Evolutionary conservation across 2,888 invertebrate genomes (phyloP).

Genomic region (Lydus trimaculatus): DNA sequence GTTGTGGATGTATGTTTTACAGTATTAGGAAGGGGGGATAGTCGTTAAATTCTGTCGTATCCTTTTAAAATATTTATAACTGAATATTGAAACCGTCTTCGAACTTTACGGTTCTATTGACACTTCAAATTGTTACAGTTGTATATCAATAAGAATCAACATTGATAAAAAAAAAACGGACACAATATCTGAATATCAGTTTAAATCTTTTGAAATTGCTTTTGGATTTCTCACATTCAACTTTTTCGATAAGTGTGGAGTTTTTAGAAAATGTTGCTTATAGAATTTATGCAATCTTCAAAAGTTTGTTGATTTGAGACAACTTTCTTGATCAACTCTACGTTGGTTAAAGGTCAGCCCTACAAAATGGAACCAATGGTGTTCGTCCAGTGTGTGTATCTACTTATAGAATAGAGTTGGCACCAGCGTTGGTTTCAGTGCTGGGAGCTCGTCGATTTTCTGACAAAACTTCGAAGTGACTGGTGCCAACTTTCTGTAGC

Average conservation of each 20-base stretch:
- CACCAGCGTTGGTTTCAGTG: no score
- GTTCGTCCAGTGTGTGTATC: no score
- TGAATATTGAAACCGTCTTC: neutral
- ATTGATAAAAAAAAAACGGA: neutral
- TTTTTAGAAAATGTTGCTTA: no score
- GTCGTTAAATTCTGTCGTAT: neutral
- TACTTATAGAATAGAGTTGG: no score
- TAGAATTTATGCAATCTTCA: no score
- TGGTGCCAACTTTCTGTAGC: no score
- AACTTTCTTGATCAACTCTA: no score
- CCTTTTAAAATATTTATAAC: neutral
- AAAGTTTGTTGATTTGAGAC: no score
- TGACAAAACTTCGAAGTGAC: no score
- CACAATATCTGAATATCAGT: neutral
- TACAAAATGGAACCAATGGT: no score
- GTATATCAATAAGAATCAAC: neutral
- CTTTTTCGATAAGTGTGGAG: neutral
- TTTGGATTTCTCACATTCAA: neutral
- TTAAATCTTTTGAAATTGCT: neutral
- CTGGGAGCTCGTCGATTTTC: no score
- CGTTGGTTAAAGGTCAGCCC: no score
- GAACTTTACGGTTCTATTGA: neutral
- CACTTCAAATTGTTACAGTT: neutral
- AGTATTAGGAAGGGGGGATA: neutral
- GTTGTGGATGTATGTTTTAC: neutral